Percentiles rank a stretch among this genome's conserved stretches.
Conservation (phyloP, 2,888 invertebrate species). For the Archaeoteleia sp. region DNA sequence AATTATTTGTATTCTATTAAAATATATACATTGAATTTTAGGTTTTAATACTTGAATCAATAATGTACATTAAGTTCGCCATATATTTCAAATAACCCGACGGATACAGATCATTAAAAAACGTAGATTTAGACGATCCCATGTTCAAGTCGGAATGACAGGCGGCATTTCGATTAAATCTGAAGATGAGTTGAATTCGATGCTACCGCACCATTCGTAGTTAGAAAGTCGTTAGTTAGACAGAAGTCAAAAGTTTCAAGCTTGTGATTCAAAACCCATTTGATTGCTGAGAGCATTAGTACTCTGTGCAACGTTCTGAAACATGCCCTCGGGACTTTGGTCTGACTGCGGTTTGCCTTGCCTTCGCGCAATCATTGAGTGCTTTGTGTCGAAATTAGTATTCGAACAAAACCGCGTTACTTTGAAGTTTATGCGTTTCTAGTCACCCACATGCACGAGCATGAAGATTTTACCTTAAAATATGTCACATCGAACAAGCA, state of each 20-base stretch:
- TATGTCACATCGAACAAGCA: too few relatives aligned
- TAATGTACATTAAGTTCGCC: too few relatives aligned
- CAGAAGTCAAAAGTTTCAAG: constrained; percentile 49
- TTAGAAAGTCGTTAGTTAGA: constrained; percentile 40
- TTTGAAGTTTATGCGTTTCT: constrained; percentile 1
- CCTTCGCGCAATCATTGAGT: constrained; percentile 31
- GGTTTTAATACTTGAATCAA: too few relatives aligned
- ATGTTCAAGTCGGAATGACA: too few relatives aligned
- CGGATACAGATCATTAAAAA: too few relatives aligned
- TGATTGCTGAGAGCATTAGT: constrained; percentile 46
- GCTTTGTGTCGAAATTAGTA: constrained; percentile 36
- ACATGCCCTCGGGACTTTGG: constrained; percentile 43
- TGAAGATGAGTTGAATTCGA: neutral
- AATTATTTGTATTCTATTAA: too few relatives aligned
- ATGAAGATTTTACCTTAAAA: too few relatives aligned
- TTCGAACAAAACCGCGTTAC: constrained; percentile 1
- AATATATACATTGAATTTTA: too few relatives aligned
- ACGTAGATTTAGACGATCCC: too few relatives aligned
- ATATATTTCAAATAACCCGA: too few relatives aligned
- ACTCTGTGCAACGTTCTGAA: constrained; percentile 33
- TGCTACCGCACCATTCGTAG: constrained; percentile 16
- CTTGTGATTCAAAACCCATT: constrained; percentile 56
- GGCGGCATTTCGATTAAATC: constrained; percentile 4
- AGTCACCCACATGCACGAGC: too few relatives aligned
- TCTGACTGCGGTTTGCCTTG: constrained; percentile 38